Evolutionary conservation across 1,140 invertebrate species (phyloP).

Genomic region (Marisa cornuarietis): DNA sequence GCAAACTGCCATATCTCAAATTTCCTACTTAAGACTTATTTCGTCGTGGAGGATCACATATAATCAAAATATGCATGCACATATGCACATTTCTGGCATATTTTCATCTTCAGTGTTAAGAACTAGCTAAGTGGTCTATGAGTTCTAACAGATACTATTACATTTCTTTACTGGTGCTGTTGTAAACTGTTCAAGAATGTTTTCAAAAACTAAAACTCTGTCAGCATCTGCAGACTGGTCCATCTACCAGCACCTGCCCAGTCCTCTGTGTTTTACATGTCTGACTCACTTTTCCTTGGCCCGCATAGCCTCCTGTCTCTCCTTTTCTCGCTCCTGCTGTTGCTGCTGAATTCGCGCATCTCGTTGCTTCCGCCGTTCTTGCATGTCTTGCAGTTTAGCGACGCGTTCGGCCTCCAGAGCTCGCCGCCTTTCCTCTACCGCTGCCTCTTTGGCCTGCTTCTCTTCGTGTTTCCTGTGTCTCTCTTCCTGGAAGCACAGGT

Average conservation of each 20-base stretch:
- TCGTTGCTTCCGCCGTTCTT: constrained; percentile 82
- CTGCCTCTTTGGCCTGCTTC: constrained; percentile 93
- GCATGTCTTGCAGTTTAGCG: constrained; percentile 78
- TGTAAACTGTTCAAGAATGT: too few species aligned
- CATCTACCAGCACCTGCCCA: not conserved
- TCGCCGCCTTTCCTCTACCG: constrained; percentile 87
- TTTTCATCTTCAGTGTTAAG: too few species aligned
- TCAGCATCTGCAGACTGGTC: not conserved
- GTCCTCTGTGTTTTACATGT: too few species aligned
- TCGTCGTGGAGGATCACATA: too few species aligned
- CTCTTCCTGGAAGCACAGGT: constrained; percentile 71
- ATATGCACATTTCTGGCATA: too few species aligned
- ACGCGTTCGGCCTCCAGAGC: constrained; percentile 86
- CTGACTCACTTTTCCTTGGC: constrained; percentile 56
- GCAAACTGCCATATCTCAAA: too few species aligned
- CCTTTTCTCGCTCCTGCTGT: constrained; percentile 84
- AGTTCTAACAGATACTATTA: too few species aligned
- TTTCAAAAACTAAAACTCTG: too few species aligned
- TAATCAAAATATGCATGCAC: too few species aligned
- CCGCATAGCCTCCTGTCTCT: constrained; percentile 54
- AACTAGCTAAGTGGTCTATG: too few species aligned
- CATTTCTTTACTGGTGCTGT: too few species aligned
- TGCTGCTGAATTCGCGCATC: constrained; percentile 88
- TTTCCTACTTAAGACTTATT: too few species aligned
- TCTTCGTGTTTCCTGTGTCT: constrained; percentile 82